Percentiles rank a stretch among this genome's conserved stretches.
Evolutionary conservation across 2,888 invertebrate species (phyloP).

Genomic region (Hyalella azteca): DNA sequence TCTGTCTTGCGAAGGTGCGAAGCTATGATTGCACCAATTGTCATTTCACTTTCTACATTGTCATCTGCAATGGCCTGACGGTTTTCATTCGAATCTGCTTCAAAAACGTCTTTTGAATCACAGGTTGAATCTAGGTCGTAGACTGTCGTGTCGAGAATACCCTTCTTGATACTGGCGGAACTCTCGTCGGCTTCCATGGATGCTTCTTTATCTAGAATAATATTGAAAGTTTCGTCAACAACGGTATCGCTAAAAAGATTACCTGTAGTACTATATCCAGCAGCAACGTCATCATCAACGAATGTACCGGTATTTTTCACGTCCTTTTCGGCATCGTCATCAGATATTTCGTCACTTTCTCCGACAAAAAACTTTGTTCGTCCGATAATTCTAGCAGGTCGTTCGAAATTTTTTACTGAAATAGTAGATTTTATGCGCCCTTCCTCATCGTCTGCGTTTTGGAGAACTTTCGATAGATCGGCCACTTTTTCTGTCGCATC

Average conservation of each 20-base stretch:
- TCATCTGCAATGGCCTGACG: conserved; percentile 11
- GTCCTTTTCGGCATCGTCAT: background rate
- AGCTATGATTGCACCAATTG: background rate
- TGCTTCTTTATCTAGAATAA: conserved; percentile 36
- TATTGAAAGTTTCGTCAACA: conserved; percentile 27
- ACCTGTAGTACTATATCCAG: background rate
- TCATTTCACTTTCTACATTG: background rate
- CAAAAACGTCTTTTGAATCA: conserved; percentile 15
- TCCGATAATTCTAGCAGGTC: background rate
- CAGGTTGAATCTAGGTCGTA: conserved; percentile 33
- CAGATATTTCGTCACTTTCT: conserved; percentile 1
- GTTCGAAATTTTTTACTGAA: background rate
- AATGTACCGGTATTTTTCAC: background rate
- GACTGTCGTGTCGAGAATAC: conserved; percentile 10
- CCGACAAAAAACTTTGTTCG: background rate
- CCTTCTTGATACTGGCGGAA: conserved; percentile 35
- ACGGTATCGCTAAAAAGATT: conserved; percentile 23
- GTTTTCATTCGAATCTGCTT: conserved; percentile 1
- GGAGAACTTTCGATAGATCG: background rate
- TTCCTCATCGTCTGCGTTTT: background rate
- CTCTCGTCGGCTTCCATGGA: conserved; percentile 30
- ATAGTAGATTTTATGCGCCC: background rate
- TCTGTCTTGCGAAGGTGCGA: background rate
- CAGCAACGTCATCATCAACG: background rate
- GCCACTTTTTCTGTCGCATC: background rate